Evolutionary conservation across 1,140 invertebrate species (phyloP).

Genomic region (Drosophila ironensis): DNA sequence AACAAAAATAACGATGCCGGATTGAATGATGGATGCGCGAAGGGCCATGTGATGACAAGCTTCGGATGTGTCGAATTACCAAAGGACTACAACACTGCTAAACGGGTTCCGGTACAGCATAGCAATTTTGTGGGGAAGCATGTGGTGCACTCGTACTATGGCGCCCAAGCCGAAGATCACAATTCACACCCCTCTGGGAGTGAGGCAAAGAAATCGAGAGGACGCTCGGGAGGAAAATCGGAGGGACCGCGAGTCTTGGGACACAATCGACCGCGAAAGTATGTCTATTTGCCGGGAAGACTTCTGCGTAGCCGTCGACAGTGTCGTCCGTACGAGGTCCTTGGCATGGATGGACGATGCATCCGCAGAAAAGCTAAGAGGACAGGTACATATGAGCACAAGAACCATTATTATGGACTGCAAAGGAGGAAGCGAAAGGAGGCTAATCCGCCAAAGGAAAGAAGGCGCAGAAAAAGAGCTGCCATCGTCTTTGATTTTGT

Average conservation of each 20-base stretch:
- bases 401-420: not conserved
- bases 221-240: no score
- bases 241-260: not conserved
- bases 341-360: conserved; percentile 22
- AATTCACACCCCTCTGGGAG: not conserved
- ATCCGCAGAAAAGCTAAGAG: no score
- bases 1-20: conserved; percentile 8
- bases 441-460: no score
- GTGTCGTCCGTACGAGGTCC: conserved; percentile 47
- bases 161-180: not conserved
- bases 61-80: conserved; percentile 4
- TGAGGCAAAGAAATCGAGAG: not conserved
- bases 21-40: not conserved
- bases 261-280: conserved; percentile 9
- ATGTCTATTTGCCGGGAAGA: conserved; percentile 35
- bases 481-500: no score
- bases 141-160: not conserved
- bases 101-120: not conserved
- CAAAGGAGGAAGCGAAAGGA: no score
- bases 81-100: not conserved
- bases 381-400: not conserved
- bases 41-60: conserved; percentile 24
- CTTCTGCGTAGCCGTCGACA: not conserved
- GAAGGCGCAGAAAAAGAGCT: no score
- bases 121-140: not conserved